phyloP scores from a whole-genome alignment of 2,797 vertebrate genomes.

The Perodicticus potto region DNA sequence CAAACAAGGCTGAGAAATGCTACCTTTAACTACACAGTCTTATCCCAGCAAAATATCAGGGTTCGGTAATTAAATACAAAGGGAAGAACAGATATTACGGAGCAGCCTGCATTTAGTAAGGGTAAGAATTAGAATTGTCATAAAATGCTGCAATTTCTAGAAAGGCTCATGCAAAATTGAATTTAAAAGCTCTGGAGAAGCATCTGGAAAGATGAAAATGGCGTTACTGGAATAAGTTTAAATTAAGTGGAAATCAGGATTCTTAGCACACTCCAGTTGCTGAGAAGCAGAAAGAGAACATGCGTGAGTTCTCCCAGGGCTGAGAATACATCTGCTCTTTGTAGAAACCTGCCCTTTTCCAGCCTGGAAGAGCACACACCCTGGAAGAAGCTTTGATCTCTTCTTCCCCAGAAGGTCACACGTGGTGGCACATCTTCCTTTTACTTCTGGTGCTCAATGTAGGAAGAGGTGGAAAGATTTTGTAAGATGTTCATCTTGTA shows the following conservation, averaged over 20 bases:
- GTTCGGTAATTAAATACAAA: background rate
- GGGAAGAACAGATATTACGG: background rate
- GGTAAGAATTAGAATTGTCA: background rate
- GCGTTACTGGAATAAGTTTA: background rate
- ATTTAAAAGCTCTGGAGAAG: background rate
- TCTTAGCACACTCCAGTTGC: background rate
- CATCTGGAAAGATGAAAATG: constrained; percentile 24
- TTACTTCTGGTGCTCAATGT: background rate
- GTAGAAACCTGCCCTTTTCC: background rate
- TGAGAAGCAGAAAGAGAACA: background rate
- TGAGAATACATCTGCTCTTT: background rate
- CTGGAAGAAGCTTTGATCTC: background rate
- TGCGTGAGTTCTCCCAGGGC: background rate
- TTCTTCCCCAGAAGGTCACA: background rate
- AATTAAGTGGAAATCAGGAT: constrained; percentile 22
- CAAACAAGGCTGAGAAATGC: background rate
- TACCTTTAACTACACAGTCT: background rate
- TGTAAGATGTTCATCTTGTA: background rate
- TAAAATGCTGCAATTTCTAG: background rate
- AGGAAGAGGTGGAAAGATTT: background rate
- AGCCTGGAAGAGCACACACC: background rate
- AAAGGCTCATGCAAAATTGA: background rate
- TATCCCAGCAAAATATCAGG: background rate
- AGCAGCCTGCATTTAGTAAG: background rate
- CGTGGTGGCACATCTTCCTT: background rate